Evolutionary conservation across 2,888 invertebrate genomes (phyloP), one percentile per base, ranked within the genome.

Genomic region (Serripes groenlandicus): DNA sequence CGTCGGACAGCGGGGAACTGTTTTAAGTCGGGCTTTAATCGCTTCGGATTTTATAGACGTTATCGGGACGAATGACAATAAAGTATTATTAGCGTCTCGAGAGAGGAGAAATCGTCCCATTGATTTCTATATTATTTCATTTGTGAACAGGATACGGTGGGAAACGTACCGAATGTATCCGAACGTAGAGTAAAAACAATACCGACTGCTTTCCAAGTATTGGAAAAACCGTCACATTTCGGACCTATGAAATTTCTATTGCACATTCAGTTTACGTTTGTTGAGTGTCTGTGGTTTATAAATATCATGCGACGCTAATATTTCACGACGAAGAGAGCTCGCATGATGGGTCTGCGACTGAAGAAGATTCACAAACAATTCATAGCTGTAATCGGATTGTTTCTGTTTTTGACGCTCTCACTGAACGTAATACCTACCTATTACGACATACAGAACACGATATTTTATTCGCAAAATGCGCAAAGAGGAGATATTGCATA

Each of bases 311-410:
- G 64, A 64, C 64, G 32, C n/a, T 34, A 11, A 35, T 64, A 64
- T 34, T 64, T 64, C 64, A 64, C 28, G 18, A 30, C 18, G 34
- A 35, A 34, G 49, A 52, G 15, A 71, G n/a, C 28, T 35, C 58
- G 3, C 42, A 69, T 34, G 66, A 69, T 74, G 56, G 75, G 58
- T 23, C 42, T 80, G 58, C 64, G 78, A 42, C 56, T 78, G 35
- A 60, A 66, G 28, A 75, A 68, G 54, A 75, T 82, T 49, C 75
- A 82, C 71, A 60, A 58, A 30, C 82, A 78, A 26, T 82, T 75
- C 52, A 3, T 82, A 18, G 52, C 72, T 23, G 72, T 78, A 1
- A 60, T 82, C 9, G 82, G 60, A 49, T 21, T 75, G 15, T 62
- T 75, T 49, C 42, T 82, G 28, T 75, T 78, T 37, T 32, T 82